A percentile compares a stretch with the other conserved stretches of the same genome.
phyloP scores from a whole-genome alignment of 2,797 vertebrate species.

The Tapera naevia region DNA sequence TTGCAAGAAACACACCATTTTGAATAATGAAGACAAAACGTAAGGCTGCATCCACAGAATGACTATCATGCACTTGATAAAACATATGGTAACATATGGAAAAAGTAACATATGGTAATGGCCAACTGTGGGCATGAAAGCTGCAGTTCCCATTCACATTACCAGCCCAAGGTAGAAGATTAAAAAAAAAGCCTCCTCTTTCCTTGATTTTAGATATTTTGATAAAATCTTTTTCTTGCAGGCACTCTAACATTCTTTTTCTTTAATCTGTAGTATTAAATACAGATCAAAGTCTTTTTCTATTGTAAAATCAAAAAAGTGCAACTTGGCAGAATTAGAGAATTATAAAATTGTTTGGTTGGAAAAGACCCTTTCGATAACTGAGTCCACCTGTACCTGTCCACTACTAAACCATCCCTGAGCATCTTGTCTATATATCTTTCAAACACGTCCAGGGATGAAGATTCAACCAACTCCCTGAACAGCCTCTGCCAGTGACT shows the following conservation, averaged over 20 bases:
- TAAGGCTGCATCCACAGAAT: background rate
- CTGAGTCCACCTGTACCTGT: too few relatives aligned
- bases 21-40: background rate
- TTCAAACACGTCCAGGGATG: too few relatives aligned
- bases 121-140: background rate
- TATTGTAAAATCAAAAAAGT: background rate
- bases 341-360: too few relatives aligned
- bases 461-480: too few relatives aligned
- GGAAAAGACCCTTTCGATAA: too few relatives aligned
- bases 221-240: background rate
- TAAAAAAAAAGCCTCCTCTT: background rate
- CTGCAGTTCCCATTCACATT: background rate
- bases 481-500: too few relatives aligned
- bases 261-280: background rate
- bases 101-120: conserved; percentile 4
- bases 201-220: background rate
- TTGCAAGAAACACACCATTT: background rate
- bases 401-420: too few relatives aligned
- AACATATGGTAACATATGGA: background rate
- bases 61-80: background rate
- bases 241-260: background rate
- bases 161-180: background rate
- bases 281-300: background rate
- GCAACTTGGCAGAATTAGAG: background rate
- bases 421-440: too few relatives aligned